These are phyloP conservation scores for Meriones psammophilus DNA, from an alignment of 2,797 vertebrate genomes.

Conservation along the genomic window DNA sequence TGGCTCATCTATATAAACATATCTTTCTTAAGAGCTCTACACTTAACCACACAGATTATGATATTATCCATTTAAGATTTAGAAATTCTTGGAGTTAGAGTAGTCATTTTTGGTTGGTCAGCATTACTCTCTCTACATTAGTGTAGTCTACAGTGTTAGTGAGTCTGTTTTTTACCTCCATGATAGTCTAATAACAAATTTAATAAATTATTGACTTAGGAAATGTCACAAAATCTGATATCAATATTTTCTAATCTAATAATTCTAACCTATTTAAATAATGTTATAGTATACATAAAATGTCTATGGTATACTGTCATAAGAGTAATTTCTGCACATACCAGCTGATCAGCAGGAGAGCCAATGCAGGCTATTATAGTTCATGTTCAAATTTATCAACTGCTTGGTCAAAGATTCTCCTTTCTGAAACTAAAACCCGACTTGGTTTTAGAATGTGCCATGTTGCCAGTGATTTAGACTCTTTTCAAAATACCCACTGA, in stretches of 20 bases:
- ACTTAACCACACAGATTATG: background rate
- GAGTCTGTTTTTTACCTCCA: background rate
- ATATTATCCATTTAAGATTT: background rate
- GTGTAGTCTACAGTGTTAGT: background rate
- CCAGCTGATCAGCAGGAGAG: background rate
- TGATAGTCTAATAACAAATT: background rate
- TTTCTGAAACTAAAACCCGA: slow-evolving; percentile 26
- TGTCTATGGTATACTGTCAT: background rate
- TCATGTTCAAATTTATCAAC: background rate
- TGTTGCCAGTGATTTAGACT: slow-evolving; percentile 1
- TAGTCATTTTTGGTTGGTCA: accelerated
- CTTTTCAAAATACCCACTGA: slow-evolving; percentile 65
- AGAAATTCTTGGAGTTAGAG: background rate
- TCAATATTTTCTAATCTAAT: background rate
- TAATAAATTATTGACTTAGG: background rate
- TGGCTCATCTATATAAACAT: background rate
- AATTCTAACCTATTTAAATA: background rate
- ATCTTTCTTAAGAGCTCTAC: background rate
- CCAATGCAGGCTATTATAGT: background rate
- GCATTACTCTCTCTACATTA: background rate
- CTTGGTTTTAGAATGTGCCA: background rate
- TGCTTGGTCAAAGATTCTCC: background rate
- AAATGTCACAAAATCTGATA: background rate
- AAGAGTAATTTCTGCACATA: background rate
- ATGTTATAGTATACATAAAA: accelerated